Evolutionary conservation across 2,888 invertebrate species (phyloP), one percentile per base, ranked within the genome.

Genomic region (Tenthredo notha): DNA sequence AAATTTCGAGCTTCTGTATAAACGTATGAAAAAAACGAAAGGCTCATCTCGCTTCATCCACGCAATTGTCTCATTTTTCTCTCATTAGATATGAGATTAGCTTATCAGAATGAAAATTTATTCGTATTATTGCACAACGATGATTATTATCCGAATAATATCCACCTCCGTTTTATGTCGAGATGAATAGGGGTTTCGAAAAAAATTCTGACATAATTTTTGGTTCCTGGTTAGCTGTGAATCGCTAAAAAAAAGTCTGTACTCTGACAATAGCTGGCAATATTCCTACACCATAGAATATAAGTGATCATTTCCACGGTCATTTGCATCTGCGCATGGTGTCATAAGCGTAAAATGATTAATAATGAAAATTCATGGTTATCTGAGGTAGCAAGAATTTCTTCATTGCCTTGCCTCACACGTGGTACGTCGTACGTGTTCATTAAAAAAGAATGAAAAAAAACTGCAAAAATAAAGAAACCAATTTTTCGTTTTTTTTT

Each of bases 41-140:
- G 43, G 37, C 33, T 33, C 50, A 33, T 78, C 78, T 33, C 50
- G 18, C 54, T 78, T 54, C 15, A 54, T 29, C 78, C 58, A 7
- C 15, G 54, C 29, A 78, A 54, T 54, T 54, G 78, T 78, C 29
- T 78, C 78, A 78, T 58, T 78, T 78, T 37, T 78, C 37, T 78
- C 58, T 50, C 78, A 78, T 78, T 21, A 58, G 33, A 29, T 0
- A 54, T 1, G n/a, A 78, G 78, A 54, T 78, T 37, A 78, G 78
- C 78, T 37, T 9, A 43, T 12, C 74, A 4, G 25, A 25, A 74
- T 74, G 47, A 25, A 74, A 74, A 74, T 43, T 43, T 43, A 74
- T 74, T 74, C 43, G 21, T 10, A 75, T 74, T 47, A 47, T 47
- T 74, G n/a, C 47, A 25, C 74, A 9, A 9, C 25, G 74, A 47